Evolutionary conservation across 2,888 invertebrate species (phyloP).

Genomic region (Drosophila mercatorum): DNA sequence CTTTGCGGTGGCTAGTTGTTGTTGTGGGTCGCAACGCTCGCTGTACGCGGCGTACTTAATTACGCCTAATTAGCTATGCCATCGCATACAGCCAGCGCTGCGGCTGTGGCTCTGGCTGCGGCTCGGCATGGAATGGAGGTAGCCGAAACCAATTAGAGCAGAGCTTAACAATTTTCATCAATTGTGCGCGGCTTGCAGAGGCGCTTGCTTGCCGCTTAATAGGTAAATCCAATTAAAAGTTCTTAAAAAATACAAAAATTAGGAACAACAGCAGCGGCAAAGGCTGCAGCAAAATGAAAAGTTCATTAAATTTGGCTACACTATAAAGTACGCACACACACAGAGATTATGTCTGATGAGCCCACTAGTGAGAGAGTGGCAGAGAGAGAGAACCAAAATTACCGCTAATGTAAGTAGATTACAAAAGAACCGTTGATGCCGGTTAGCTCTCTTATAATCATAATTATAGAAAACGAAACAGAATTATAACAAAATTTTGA

Average conservation of each 20-base stretch:
- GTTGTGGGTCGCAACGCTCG: slow-evolving; percentile 29
- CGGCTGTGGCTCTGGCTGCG: neutral
- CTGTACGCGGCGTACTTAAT: slow-evolving; percentile 51
- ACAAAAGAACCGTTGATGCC: slow-evolving; percentile 61
- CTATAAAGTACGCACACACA: neutral
- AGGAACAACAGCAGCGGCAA: slow-evolving; percentile 2
- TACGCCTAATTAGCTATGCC: slow-evolving; percentile 68
- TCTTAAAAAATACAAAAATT: slow-evolving; percentile 42
- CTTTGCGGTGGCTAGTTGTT: slow-evolving; percentile 41
- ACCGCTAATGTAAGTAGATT: slow-evolving; percentile 67
- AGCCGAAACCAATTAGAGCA: slow-evolving; percentile 67
- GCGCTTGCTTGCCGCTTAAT: slow-evolving; percentile 56
- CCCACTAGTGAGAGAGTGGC: slow-evolving; percentile 8
- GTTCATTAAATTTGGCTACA: slow-evolving; percentile 62
- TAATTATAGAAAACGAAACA: slow-evolving; percentile 36
- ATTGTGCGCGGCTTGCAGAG: slow-evolving; percentile 41
- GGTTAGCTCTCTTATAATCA: slow-evolving; percentile 35
- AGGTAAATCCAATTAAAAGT: slow-evolving; percentile 71
- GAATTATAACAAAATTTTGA: slow-evolving; percentile 23
- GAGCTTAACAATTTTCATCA: slow-evolving; percentile 70
- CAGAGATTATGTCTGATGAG: slow-evolving; percentile 37
- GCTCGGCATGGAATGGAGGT: slow-evolving; percentile 46
- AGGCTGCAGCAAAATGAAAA: slow-evolving; percentile 42
- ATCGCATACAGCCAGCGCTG: neutral
- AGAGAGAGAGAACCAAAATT: slow-evolving; percentile 10